Conservation (phyloP, 2,797 vertebrate species). For the Platyrinchus mystaceus region DNA sequence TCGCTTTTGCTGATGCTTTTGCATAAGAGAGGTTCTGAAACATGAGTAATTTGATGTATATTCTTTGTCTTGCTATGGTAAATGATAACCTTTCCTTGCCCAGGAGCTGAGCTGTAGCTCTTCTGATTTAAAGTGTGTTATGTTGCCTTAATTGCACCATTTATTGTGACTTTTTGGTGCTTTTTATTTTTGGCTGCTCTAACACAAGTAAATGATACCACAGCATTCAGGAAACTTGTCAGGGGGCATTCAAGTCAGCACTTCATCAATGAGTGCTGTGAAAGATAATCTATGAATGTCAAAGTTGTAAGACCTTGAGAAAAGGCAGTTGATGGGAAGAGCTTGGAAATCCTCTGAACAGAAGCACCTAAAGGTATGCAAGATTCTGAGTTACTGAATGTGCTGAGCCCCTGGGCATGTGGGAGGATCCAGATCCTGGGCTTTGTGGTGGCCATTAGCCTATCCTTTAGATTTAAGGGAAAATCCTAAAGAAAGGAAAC, state of each 20-base stretch:
- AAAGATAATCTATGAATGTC: neutral
- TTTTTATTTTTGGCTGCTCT: neutral
- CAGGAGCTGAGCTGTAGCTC: neutral
- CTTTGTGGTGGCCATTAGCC: neutral
- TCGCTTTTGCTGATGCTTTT: neutral
- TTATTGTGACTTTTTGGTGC: neutral
- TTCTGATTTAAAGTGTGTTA: neutral
- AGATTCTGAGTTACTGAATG: neutral
- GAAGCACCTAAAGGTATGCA: neutral
- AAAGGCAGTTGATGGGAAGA: neutral
- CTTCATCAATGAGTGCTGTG: neutral
- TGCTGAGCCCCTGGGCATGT: neutral
- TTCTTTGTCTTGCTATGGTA: neutral
- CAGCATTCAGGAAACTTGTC: neutral
- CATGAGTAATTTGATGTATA: neutral
- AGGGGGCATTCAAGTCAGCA: neutral
- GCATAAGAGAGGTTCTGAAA: neutral
- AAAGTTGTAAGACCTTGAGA: neutral
- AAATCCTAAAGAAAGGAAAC: neutral
- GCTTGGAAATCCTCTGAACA: neutral
- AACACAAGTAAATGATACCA: neutral
- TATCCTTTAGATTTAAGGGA: neutral
- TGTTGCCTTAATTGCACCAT: neutral
- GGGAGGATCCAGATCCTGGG: neutral
- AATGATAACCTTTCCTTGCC: neutral